A percentile compares a stretch with the other conserved stretches of the same genome.
Conservation (phyloP, 2,113 vertebrate species). For the Thunnus maccoyii region DNA sequence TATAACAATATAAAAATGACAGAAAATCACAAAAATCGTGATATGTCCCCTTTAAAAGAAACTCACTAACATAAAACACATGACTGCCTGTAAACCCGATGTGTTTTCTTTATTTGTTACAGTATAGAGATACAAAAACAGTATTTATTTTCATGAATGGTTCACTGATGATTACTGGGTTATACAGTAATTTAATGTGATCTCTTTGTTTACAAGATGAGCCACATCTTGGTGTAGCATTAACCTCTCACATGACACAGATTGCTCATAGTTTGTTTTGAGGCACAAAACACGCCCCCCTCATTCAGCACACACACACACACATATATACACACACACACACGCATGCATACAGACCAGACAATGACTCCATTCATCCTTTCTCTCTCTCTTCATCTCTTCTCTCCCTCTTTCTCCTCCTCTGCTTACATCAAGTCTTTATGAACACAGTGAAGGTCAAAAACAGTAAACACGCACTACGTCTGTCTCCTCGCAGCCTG, state of each 20-base stretch:
- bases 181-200: neutral
- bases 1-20: no score
- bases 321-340: slow-evolving; percentile 14
- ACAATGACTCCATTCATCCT: slow-evolving; percentile 69
- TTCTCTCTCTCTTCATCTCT: neutral
- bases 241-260: slow-evolving; percentile 55
- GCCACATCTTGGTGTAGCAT: slow-evolving; percentile 29
- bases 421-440: slow-evolving; percentile 34
- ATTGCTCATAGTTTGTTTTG: slow-evolving; percentile 66
- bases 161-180: neutral
- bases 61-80: neutral
- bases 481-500: slow-evolving; percentile 2
- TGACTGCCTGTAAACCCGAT: neutral
- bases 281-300: slow-evolving; percentile 27
- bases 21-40: no score
- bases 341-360: slow-evolving; percentile 5
- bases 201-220: slow-evolving; percentile 7
- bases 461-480: slow-evolving; percentile 30
- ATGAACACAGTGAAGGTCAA: slow-evolving; percentile 53
- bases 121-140: neutral
- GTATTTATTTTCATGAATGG: neutral
- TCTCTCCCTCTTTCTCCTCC: neutral
- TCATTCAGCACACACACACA: neutral
- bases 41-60: no score
- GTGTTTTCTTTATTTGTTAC: neutral